phyloP scores from a whole-genome alignment of 2,797 vertebrate genomes.

The Phataginus tricuspis region DNA sequence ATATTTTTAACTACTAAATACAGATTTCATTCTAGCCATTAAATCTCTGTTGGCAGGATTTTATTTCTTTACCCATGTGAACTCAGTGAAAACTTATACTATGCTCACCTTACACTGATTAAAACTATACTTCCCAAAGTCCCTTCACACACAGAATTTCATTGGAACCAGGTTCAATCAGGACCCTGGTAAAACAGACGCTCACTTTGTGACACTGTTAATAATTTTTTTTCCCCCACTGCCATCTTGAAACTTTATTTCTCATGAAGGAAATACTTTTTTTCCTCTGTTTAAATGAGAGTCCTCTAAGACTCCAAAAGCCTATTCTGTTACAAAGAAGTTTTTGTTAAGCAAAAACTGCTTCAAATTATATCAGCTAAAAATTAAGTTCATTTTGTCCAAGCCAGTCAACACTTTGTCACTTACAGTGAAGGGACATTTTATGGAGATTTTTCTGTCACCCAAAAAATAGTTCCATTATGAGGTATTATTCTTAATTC shows the following conservation, averaged over 20 bases:
- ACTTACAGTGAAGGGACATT: background rate
- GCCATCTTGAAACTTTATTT: background rate
- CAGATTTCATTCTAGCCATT: background rate
- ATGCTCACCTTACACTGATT: background rate
- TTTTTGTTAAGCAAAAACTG: background rate
- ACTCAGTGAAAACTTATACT: background rate
- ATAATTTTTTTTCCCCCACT: background rate
- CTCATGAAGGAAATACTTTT: background rate
- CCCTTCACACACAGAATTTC: background rate
- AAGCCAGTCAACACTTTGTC: background rate
- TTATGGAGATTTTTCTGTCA: background rate
- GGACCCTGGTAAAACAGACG: background rate
- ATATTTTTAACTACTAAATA: slow-evolving; percentile 27
- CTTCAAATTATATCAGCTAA: background rate
- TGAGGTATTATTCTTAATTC: background rate
- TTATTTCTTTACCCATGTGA: background rate
- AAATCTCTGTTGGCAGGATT: background rate
- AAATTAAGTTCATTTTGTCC: slow-evolving; percentile 3
- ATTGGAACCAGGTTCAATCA: background rate
- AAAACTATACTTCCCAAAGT: background rate
- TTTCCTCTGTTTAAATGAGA: background rate
- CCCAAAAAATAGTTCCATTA: background rate
- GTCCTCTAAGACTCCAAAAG: background rate
- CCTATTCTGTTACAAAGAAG: background rate
- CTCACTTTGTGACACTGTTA: background rate